A percentile compares a stretch with the other conserved stretches of the same genome.
Evolutionary conservation across 2,113 vertebrate genomes (phyloP).

Genomic region (Notarius lentiginosus): DNA sequence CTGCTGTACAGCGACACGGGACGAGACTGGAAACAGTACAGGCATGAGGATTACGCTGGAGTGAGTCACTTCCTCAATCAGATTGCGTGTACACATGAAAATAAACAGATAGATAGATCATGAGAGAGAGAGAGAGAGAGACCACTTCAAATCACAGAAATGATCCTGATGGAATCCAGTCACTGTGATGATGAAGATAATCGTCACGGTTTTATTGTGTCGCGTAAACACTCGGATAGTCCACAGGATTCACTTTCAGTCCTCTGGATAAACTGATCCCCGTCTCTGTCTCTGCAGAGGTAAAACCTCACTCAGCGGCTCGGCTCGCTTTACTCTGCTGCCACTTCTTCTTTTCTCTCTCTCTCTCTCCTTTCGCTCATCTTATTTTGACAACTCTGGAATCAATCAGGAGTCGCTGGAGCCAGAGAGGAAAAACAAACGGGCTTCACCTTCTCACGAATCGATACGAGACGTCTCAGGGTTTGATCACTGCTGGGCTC

Average conservation of each 20-base stretch:
- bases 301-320: slow-evolving; percentile 6
- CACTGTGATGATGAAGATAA: background rate
- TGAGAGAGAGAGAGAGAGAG: too few relatives aligned
- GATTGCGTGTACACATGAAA: background rate
- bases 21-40: slow-evolving; percentile 80
- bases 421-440: slow-evolving; percentile 43
- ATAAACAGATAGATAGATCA: background rate
- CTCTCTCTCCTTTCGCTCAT: background rate
- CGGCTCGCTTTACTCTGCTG: slow-evolving; percentile 16
- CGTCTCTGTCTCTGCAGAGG: background rate
- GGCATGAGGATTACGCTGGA: slow-evolving; percentile 69
- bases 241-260: background rate
- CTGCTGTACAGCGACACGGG: slow-evolving; percentile 83
- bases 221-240: background rate
- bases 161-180: too few relatives aligned
- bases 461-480: slow-evolving; percentile 42
- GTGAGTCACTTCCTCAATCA: background rate
- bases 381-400: slow-evolving; percentile 49
- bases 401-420: slow-evolving; percentile 31
- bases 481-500: slow-evolving; percentile 18
- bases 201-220: background rate
- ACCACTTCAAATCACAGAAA: too few relatives aligned
- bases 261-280: background rate
- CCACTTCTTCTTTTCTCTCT: background rate
- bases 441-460: slow-evolving; percentile 37